These are phyloP conservation scores for Brachypalpus laphriformis DNA, from an alignment of 2,888 invertebrate species.

Conservation along the genomic window DNA sequence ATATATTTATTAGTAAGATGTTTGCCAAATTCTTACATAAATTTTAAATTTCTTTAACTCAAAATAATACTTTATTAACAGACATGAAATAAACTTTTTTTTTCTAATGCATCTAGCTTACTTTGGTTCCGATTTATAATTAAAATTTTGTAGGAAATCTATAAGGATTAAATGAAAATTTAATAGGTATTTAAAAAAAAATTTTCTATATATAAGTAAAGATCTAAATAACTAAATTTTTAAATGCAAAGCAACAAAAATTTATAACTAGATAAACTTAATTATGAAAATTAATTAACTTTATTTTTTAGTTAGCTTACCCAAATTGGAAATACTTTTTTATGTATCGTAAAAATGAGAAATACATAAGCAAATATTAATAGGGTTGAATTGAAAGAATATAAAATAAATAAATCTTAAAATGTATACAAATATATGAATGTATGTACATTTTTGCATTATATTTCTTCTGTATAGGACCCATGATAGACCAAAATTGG, in stretches of 20 bases:
- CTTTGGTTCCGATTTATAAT: constrained; percentile 37
- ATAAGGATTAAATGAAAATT: constrained; percentile 16
- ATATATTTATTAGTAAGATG: constrained; percentile 21
- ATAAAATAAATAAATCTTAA: constrained; percentile 44
- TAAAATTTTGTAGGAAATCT: constrained; percentile 39
- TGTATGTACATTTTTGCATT: constrained; percentile 20
- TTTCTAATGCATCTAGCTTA: constrained; percentile 49
- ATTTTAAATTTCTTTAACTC: constrained; percentile 31
- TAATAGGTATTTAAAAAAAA: constrained; percentile 31
- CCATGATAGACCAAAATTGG: no score
- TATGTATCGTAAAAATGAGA: constrained; percentile 44
- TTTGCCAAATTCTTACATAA: constrained; percentile 53
- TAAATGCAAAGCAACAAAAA: constrained; percentile 8
- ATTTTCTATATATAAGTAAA: constrained; percentile 39
- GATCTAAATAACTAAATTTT: constrained; percentile 14
- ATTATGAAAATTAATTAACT: constrained; percentile 37
- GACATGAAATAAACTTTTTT: constrained; percentile 22
- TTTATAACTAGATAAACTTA: constrained; percentile 38
- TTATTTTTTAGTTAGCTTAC: constrained; percentile 62
- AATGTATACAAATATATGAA: constrained; percentile 28
- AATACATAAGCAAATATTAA: constrained; percentile 30
- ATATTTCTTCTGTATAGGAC: no score
- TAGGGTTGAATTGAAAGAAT: constrained; percentile 54
- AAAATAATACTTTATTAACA: constrained; percentile 30
- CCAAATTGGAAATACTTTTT: constrained; percentile 43